A percentile compares a stretch with the other conserved stretches of the same genome.
Conservation (phyloP, 2,797 vertebrate genomes). For the Sternotherus odoratus region DNA sequence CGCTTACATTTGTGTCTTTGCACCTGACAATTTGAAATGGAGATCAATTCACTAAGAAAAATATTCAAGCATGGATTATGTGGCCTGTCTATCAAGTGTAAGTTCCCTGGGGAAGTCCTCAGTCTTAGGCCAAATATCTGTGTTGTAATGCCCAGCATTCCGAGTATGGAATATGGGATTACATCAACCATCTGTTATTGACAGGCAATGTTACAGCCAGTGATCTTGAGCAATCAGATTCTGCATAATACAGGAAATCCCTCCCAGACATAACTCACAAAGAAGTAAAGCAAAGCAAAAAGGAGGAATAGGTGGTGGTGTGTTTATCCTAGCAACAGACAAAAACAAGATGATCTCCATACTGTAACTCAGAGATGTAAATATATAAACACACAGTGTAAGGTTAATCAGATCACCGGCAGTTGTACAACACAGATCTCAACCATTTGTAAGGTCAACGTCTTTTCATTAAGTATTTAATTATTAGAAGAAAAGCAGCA, state of each 20-base stretch:
- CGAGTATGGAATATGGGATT: conserved; percentile 58
- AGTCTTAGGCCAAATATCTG: conserved; percentile 70
- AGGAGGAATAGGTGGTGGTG: conserved; percentile 14
- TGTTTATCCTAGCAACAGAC: conserved; percentile 19
- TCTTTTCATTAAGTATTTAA: not conserved
- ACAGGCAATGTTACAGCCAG: conserved; percentile 69
- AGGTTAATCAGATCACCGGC: not conserved
- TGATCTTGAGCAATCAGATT: conserved; percentile 51
- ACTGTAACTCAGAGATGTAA: not conserved
- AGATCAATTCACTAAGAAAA: conserved; percentile 59
- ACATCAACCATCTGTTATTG: conserved; percentile 71
- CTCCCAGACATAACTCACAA: conserved; percentile 50
- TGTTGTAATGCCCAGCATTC: conserved; percentile 56
- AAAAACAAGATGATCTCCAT: conserved; percentile 8
- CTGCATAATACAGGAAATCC: conserved; percentile 63
- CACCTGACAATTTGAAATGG: conserved; percentile 52
- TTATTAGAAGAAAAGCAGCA: not conserved
- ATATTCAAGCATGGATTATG: conserved; percentile 57
- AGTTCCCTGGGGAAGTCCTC: conserved; percentile 60
- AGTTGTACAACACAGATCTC: not conserved
- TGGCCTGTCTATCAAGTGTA: conserved; percentile 59
- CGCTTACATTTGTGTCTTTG: conserved; percentile 41
- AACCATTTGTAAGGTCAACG: not conserved
- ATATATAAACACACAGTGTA: not conserved
- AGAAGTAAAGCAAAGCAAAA: conserved; percentile 60